Evolutionary conservation across 2,113 vertebrate genomes (phyloP), one percentile per base, ranked within the genome.

Genomic region (Misgurnus anguillicaudatus): DNA sequence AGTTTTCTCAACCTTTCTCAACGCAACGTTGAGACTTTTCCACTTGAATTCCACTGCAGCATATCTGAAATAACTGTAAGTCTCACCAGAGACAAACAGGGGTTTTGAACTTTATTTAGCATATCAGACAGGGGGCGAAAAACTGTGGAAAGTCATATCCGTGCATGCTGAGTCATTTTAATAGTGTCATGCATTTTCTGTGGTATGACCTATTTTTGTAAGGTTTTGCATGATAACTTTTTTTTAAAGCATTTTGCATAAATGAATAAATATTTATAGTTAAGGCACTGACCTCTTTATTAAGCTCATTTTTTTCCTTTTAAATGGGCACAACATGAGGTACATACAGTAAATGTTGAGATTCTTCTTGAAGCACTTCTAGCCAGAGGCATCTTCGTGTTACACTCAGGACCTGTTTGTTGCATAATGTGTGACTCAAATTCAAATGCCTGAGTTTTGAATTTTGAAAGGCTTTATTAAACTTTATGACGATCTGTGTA

Each of bases 1-100:
- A 75, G 64, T 84, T 85, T 85, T 75, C 21, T 72, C 51, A 41
- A 78, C 21, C 76, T 63, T 84, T 86, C 84, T 73, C 82, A 84
- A 84, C 47, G 62, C 48, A 41, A 51, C 57, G 62, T 57, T 47
- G n/a, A 63, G 68, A 19, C 57, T 11, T 58, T 75, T 80, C 41
- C 60, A 63, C 41, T 55, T 51, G 36, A 58, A 77, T 76, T 71
- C 47, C 19, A 42, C 72, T 68, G 45, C 76, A 16, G 75, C 19
- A 11, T 57, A 39, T 51, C 19, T 47, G 67, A 76, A 39, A 47
- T 51, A 75, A 60, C 42, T 67, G 62, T 78, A 75, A 68, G 61
- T n/a, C 31, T 70, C 65, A 57, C 53, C 51, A 31, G 38, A 65
- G 48, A 70, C 31, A 53, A 31, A 31, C 38, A 47, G 47, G 4